phyloP scores from a whole-genome alignment of 2,888 invertebrate species.

The Asteroscopus sphinx region DNA sequence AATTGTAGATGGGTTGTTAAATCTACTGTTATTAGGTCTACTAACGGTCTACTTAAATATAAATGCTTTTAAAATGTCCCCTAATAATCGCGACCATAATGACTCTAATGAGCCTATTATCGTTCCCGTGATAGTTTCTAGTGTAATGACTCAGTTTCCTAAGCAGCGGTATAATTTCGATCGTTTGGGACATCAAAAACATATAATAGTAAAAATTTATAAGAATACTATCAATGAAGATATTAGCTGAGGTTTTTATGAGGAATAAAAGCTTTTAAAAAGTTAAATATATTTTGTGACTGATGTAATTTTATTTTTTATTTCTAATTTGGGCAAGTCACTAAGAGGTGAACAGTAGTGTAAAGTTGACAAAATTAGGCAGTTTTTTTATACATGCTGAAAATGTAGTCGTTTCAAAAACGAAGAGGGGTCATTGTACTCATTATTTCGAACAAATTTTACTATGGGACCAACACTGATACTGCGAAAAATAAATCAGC shows the following conservation, averaged over 20 bases:
- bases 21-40: conserved; percentile 3
- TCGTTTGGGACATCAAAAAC: conserved; percentile 47
- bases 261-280: not conserved
- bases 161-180: conserved; percentile 25
- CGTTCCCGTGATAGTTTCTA: conserved; percentile 43
- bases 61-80: conserved; percentile 19
- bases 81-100: conserved; percentile 20
- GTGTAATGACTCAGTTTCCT: conserved; percentile 30
- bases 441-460: too few species aligned
- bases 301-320: too few species aligned
- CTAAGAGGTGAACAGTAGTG: too few species aligned
- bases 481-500: too few species aligned
- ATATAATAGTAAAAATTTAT: conserved; percentile 44
- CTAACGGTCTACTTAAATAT: conserved; percentile 2
- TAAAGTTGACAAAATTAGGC: too few species aligned
- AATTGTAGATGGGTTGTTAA: not conserved
- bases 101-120: conserved; percentile 28
- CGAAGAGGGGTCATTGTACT: too few species aligned
- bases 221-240: conserved; percentile 22
- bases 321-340: too few species aligned
- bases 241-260: conserved; percentile 3
- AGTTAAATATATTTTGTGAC: too few species aligned
- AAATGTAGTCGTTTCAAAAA: too few species aligned
- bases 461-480: too few species aligned
- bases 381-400: too few species aligned